Evolutionary conservation across 2,888 invertebrate genomes (phyloP).

Genomic region (Drosophila mimetica): DNA sequence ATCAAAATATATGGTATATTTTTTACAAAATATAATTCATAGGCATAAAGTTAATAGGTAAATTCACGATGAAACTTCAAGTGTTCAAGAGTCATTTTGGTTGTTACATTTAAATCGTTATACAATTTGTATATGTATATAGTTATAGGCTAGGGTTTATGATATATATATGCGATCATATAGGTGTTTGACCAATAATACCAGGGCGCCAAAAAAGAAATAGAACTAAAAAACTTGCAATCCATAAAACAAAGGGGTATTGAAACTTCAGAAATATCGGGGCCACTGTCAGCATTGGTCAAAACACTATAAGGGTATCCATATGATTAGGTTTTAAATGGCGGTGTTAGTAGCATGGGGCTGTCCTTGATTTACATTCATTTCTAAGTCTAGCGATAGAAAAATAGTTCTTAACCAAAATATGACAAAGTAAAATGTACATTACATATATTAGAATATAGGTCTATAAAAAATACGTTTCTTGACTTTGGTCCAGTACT

Average conservation of each 20-base stretch:
- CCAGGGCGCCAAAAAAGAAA: background rate
- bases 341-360: conserved; percentile 59
- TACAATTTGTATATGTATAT: conserved; percentile 19
- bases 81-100: conserved; percentile 57
- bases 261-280: background rate
- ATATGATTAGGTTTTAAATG: conserved; percentile 36
- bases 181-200: conserved; percentile 14
- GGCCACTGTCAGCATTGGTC: background rate
- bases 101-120: conserved; percentile 33
- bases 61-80: conserved; percentile 55
- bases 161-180: conserved; percentile 20
- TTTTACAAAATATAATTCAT: conserved; percentile 38
- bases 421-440: conserved; percentile 42
- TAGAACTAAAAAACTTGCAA: no score
- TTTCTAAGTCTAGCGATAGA: conserved; percentile 17
- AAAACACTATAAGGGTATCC: conserved; percentile 7
- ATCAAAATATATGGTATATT: conserved; percentile 40
- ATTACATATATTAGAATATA: conserved; percentile 5
- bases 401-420: conserved; percentile 36
- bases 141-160: conserved; percentile 17
- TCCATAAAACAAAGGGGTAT: no score
- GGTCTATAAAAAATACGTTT: conserved; percentile 67
- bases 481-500: conserved; percentile 76
- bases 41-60: conserved; percentile 36
- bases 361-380: conserved; percentile 41